A percentile compares a stretch with the other conserved stretches of the same genome.
These are phyloP conservation scores for Samia ricini DNA, from an alignment of 1,140 invertebrate species.

Conservation along the genomic window DNA sequence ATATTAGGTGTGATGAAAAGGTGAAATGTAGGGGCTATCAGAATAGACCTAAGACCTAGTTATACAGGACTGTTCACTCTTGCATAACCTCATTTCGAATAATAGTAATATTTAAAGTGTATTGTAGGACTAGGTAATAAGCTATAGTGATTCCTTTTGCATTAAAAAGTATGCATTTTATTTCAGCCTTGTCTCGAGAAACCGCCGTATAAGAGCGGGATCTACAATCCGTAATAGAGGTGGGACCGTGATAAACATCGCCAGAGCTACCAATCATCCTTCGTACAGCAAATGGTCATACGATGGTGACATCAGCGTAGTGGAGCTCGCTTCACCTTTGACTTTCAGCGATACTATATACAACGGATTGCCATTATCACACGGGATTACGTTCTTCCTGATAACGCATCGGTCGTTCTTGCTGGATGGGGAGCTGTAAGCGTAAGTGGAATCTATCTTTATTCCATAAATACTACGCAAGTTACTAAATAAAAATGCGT, in stretches of 20 bases:
- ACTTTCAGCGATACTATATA: constrained; percentile 31
- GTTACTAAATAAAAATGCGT: too few species aligned
- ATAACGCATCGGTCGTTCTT: constrained; percentile 36
- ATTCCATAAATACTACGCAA: too few species aligned
- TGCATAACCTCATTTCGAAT: too few species aligned
- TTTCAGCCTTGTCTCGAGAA: constrained; percentile 20
- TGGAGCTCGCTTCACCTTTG: constrained; percentile 27
- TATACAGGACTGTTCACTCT: too few species aligned
- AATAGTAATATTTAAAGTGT: too few species aligned
- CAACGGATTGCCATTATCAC: constrained; percentile 31
- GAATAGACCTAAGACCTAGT: too few species aligned
- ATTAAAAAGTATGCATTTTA: neutral
- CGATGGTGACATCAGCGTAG: constrained; percentile 28
- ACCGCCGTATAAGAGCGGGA: constrained; percentile 36
- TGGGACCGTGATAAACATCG: constrained; percentile 21
- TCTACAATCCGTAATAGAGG: constrained; percentile 22
- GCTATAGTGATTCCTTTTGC: too few species aligned
- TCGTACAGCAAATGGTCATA: constrained; percentile 11
- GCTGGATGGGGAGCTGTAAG: constrained; percentile 46
- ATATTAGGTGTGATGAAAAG: too few species aligned
- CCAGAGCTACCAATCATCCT: constrained; percentile 32
- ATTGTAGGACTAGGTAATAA: too few species aligned
- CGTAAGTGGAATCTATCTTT: too few species aligned
- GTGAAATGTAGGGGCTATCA: too few species aligned
- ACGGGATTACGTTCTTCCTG: constrained; percentile 29